Conservation (phyloP, 2,797 vertebrate species). For the Schizopygopsis pylzovi region DNA sequence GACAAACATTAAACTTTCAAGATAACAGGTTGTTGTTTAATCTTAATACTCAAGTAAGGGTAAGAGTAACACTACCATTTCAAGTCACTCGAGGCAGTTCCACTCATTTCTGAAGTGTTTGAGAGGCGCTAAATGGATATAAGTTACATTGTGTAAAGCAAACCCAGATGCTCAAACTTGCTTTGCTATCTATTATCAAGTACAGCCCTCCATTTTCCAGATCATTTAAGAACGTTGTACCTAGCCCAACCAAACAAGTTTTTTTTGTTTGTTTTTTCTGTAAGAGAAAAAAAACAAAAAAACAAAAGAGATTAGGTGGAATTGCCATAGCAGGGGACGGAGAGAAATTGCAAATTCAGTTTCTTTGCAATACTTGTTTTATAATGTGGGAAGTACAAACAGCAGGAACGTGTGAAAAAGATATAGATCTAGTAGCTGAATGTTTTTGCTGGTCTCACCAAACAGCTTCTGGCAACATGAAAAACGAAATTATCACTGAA, state of each 20-base stretch:
- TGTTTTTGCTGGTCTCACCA: slow-evolving; percentile 86
- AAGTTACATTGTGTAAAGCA: slow-evolving; percentile 54
- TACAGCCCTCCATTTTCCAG: slow-evolving; percentile 67
- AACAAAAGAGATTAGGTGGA: slow-evolving; percentile 66
- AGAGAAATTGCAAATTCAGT: slow-evolving; percentile 73
- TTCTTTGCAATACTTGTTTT: slow-evolving; percentile 79
- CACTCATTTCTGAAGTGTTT: slow-evolving; percentile 65
- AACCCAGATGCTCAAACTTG: slow-evolving; percentile 59
- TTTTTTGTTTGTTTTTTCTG: slow-evolving; percentile 57
- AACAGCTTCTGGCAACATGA: slow-evolving; percentile 85
- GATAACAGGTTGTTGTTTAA: slow-evolving; percentile 73
- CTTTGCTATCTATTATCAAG: slow-evolving; percentile 62
- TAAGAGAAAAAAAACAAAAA: slow-evolving; percentile 2
- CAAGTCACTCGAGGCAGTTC: slow-evolving; percentile 63
- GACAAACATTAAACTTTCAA: slow-evolving; percentile 66
- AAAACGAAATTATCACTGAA: slow-evolving; percentile 88
- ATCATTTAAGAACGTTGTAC: slow-evolving; percentile 59
- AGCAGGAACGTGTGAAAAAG: slow-evolving; percentile 78
- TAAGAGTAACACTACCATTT: slow-evolving; percentile 62
- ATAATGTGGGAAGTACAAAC: slow-evolving; percentile 76
- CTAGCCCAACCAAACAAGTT: slow-evolving; percentile 63
- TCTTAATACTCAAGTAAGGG: slow-evolving; percentile 71
- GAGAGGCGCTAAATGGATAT: slow-evolving; percentile 53
- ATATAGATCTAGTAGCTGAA: slow-evolving; percentile 84
- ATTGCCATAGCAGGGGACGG: slow-evolving; percentile 54